Percentiles rank a stretch among this genome's conserved stretches.
These are phyloP conservation scores for Gryon sp. DNA, from an alignment of 1,140 invertebrate genomes.

Conservation along the genomic window DNA sequence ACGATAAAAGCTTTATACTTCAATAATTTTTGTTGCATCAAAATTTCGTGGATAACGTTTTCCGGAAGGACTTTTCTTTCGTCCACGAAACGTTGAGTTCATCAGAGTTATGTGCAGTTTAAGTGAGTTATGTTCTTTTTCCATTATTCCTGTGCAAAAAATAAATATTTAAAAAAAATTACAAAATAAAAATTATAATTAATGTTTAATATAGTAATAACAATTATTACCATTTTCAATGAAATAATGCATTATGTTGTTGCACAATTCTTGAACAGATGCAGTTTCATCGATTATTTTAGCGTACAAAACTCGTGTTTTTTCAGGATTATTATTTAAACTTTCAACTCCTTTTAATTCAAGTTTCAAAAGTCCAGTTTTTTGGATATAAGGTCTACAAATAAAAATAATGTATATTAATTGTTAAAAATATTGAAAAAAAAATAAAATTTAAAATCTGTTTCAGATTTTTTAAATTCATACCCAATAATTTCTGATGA, in stretches of 20 bases:
- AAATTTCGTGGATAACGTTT: constrained; percentile 30
- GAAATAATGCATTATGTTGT: constrained; percentile 33
- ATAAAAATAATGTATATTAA: constrained; percentile 4
- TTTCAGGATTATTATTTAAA: constrained; percentile 18
- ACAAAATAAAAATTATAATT: neutral
- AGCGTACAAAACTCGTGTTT: constrained; percentile 31
- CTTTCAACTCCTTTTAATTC: constrained; percentile 32
- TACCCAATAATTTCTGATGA: constrained; percentile 15
- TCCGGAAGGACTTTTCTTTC: constrained; percentile 3
- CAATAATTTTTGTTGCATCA: constrained; percentile 35
- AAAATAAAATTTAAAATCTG: neutral
- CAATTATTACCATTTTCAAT: constrained; percentile 28
- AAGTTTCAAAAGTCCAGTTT: constrained; percentile 20
- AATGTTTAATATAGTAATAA: neutral
- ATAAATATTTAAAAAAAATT: neutral
- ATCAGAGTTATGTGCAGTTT: constrained; percentile 28
- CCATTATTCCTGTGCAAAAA: constrained; percentile 31
- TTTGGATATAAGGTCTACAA: constrained; percentile 27
- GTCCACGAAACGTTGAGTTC: constrained; percentile 25
- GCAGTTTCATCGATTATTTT: constrained; percentile 40
- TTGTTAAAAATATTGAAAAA: constrained; percentile 1
- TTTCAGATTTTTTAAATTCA: neutral
- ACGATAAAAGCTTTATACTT: neutral
- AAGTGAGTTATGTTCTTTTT: constrained; percentile 14
- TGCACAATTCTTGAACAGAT: constrained; percentile 23